Evolutionary conservation across 2,113 vertebrate genomes (phyloP), one percentile per base, ranked within the genome.

Genomic region (Tenebrosternarchus preto): DNA sequence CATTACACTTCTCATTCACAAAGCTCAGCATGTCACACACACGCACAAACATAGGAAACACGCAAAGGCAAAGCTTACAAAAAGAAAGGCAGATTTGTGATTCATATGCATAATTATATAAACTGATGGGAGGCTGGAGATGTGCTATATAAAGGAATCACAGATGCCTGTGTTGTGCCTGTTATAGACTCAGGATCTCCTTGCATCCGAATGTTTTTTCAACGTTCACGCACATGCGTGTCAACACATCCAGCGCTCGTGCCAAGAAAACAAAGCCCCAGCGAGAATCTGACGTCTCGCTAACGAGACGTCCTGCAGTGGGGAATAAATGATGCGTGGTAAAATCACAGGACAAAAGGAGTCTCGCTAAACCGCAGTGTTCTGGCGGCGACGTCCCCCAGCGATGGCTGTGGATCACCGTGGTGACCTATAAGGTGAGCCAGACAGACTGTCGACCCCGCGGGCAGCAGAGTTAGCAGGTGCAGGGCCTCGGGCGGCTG

Each of bases 391-490:
- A 2, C 31, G 19, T 73, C 27, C 25, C 16, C 29, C 25, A 16
- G 27, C 27, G 16, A 16, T 29, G 33, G 33, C 27, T 29, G 16
- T 20, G 46, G 19, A 57, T 84, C 73, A 73, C 25, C n/a, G 53
- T 20, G 19, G 19, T 68, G 75, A 83, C 81, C 86, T 80, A 79
- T 81, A 75, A 27, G 36, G 55, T 73, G 70, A 67, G 78, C 59
- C 76, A 55, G 31, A 79, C 81, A 82, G 78, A 78, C 43, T 71
- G 80, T 79, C 85, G 87, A 63, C 25, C 22, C 78, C 85, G 84
- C 82, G 72, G 85, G 88, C 89, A 91, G 86, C 85, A 88, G 86
- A 68, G 72, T 83, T 78, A 86, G 86, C 92, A 93, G 91, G 90
- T 93, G 92, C 86, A 78, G 61, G 76, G 83, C 92, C 90, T 64